Percentiles rank a stretch among this genome's conserved stretches.
These are phyloP conservation scores for Belonocnema kinseyi DNA, from an alignment of 1,140 invertebrate species.

Conservation along the genomic window DNA sequence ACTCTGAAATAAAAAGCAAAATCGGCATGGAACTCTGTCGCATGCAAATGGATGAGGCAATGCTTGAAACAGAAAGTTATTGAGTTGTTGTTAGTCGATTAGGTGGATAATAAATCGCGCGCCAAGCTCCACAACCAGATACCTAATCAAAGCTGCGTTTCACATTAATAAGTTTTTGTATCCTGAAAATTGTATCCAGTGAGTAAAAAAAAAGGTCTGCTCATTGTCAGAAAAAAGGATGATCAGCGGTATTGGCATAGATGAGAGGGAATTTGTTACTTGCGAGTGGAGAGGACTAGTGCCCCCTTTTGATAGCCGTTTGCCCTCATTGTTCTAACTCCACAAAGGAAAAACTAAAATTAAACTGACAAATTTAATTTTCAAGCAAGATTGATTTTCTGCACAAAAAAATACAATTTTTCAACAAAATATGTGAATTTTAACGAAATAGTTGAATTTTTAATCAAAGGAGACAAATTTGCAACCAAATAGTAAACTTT, in stretches of 20 bases:
- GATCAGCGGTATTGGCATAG: background rate
- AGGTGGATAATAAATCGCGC: conserved; percentile 40
- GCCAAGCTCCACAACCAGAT: conserved; percentile 53
- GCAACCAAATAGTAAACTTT: no score
- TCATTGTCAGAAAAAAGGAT: conserved; percentile 9
- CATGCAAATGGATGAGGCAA: conserved; percentile 2
- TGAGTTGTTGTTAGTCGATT: conserved; percentile 52
- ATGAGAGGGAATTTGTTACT: conserved; percentile 31
- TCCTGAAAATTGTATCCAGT: conserved; percentile 37
- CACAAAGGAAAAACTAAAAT: no score
- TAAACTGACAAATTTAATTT: no score
- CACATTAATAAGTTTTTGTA: conserved; percentile 27
- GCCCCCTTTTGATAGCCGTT: no score
- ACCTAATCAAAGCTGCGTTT: conserved; percentile 33
- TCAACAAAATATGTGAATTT: no score
- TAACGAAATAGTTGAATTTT: no score
- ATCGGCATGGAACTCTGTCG: conserved; percentile 1
- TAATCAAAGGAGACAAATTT: no score
- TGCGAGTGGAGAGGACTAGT: background rate
- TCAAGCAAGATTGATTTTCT: no score
- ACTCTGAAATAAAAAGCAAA: background rate
- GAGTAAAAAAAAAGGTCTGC: conserved; percentile 4
- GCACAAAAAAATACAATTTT: no score
- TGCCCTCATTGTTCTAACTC: no score
- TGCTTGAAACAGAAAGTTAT: conserved; percentile 31